phyloP scores from a whole-genome alignment of 2,113 vertebrate genomes.

The Cololabis saira region DNA sequence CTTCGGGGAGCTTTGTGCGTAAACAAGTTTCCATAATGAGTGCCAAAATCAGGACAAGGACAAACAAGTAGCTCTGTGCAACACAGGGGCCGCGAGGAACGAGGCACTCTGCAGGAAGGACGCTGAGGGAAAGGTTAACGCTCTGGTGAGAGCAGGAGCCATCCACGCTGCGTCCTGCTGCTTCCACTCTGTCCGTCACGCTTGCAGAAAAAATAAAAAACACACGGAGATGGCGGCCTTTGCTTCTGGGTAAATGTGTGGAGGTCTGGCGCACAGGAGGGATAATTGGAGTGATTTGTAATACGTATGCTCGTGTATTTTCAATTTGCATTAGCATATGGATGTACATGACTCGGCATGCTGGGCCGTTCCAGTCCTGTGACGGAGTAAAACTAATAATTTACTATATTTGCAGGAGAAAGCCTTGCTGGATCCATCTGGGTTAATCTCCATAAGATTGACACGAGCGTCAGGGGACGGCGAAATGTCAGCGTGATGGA shows the following conservation, averaged over 20 bases:
- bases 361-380: not conserved
- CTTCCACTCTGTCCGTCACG: slow-evolving; percentile 48
- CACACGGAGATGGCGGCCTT: slow-evolving; percentile 7
- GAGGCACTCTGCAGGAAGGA: slow-evolving; percentile 44
- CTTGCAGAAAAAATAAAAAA: slow-evolving; percentile 28
- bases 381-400: slow-evolving; percentile 5
- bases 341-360: slow-evolving; percentile 5
- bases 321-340: slow-evolving; percentile 39
- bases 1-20: slow-evolving; percentile 32
- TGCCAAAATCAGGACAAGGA: slow-evolving; percentile 24
- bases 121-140: slow-evolving; percentile 63
- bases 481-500: slow-evolving; percentile 55
- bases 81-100: slow-evolving; percentile 27
- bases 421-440: slow-evolving; percentile 10
- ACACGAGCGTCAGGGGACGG: slow-evolving; percentile 30
- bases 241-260: not conserved
- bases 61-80: slow-evolving; percentile 32
- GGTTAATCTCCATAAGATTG: slow-evolving; percentile 50
- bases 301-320: slow-evolving; percentile 2
- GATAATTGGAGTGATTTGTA: slow-evolving; percentile 23
- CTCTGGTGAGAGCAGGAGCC: slow-evolving; percentile 42
- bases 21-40: slow-evolving; percentile 53
- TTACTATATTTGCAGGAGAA: slow-evolving; percentile 3
- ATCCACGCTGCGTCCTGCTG: slow-evolving; percentile 47
- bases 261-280: not conserved